phyloP scores from a whole-genome alignment of 2,888 invertebrate genomes.

The Junonia oenone region DNA sequence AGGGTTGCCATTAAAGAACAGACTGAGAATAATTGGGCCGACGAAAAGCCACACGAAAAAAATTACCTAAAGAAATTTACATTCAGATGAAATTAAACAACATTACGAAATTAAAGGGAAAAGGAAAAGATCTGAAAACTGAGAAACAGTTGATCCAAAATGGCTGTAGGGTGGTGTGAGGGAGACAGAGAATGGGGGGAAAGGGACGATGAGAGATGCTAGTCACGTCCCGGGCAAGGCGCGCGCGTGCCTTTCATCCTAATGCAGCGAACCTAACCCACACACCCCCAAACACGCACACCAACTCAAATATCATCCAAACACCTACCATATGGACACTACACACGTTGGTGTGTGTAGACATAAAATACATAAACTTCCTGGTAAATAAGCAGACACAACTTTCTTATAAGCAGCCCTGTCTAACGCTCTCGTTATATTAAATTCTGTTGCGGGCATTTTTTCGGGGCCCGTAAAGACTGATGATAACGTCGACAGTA shows the following conservation, averaged over 20 bases:
- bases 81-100: slow-evolving; percentile 54
- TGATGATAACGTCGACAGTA: slow-evolving; percentile 51
- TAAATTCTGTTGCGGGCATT: slow-evolving; percentile 67
- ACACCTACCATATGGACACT: slow-evolving; percentile 49
- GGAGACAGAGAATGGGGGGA: slow-evolving; percentile 62
- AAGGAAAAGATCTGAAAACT: slow-evolving; percentile 70
- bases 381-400: slow-evolving; percentile 74
- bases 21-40: not conserved
- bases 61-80: slow-evolving; percentile 30
- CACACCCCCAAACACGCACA: slow-evolving; percentile 58
- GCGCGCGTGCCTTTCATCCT: slow-evolving; percentile 75
- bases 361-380: slow-evolving; percentile 70
- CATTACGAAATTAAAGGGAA: slow-evolving; percentile 69
- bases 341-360: slow-evolving; percentile 49
- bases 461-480: slow-evolving; percentile 52
- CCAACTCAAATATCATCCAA: slow-evolving; percentile 48
- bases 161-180: slow-evolving; percentile 71
- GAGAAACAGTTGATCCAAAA: slow-evolving; percentile 71
- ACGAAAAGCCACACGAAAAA: slow-evolving; percentile 5
- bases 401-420: slow-evolving; percentile 62
- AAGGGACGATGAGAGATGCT: slow-evolving; percentile 75
- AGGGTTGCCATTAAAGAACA: not conserved
- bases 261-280: slow-evolving; percentile 67
- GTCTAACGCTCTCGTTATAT: slow-evolving; percentile 62
- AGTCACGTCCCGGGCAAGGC: slow-evolving; percentile 76